Base-by-base conservation (phyloP, 2,797 vertebrate genomes). In the Sebastiscus tertius region DNA sequence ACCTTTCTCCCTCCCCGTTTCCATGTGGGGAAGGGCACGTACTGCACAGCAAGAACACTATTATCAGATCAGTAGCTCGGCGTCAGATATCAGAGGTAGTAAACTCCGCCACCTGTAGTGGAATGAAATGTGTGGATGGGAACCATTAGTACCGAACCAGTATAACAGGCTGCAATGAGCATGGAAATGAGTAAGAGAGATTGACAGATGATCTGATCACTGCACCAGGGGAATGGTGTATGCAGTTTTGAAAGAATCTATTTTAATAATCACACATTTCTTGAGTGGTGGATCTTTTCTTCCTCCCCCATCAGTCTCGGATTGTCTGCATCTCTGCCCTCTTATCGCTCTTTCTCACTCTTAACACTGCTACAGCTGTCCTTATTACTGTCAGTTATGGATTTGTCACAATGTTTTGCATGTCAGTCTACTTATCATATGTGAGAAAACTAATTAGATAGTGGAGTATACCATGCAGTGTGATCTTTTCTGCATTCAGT, bases 1-100 rank as follows among this genome's bases (percentile, higher is more conserved):
- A 39, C 63, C 72, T 24, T 49, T 81, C 69, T 85, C 71, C 72
- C 46, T 82, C 64, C 64, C 64, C 64, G 36, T 71, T 92, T 87
- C 77, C 72, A 58, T 70, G 74, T 70, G 68, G 83, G 77, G 75
- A 87, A 87, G 82, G 87, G 76, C 75, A 86, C 81, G 74, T 78
- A 84, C 62, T 80, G 74, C 87, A 85, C 93, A 92, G 88, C 79
- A 36, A 76, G 86, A 86, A 64, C 79, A 68, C 77, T 72, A 85
- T 93, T 92, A 92, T 93, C 87, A 89, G 88, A 95, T 92, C 88
- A 90, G 91, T 80, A 81, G 81, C 91, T 88, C 87, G 62, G 90
- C 81, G 86, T 93, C 89, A 91, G 85, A 91, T 89, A 89, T 87
- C 84, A 84, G 87, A 90, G 70, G 83, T 56, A 75, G 88, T 91